phyloP scores from a whole-genome alignment of 1,140 invertebrate species.

The Oncopodura yosiiana region DNA sequence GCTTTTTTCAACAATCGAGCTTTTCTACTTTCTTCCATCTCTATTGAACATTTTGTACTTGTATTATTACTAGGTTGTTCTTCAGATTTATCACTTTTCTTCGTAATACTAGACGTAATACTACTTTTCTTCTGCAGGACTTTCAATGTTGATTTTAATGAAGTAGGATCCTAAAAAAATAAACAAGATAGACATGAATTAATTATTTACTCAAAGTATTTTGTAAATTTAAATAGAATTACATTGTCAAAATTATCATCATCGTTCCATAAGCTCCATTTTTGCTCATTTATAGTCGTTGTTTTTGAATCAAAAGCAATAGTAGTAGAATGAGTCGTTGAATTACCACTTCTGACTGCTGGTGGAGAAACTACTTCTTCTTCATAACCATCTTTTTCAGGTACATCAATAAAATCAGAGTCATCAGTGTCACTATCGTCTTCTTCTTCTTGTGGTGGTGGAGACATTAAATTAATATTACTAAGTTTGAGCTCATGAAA shows the following conservation, averaged over 20 bases:
- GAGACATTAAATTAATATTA: background rate
- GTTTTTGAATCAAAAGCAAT: background rate
- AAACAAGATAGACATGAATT: too few species aligned
- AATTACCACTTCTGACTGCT: too few species aligned
- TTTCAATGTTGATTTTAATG: slow-evolving; percentile 1
- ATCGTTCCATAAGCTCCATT: slow-evolving; percentile 14
- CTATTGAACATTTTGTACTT: background rate
- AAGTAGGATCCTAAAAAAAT: slow-evolving; percentile 20
- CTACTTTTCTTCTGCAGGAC: slow-evolving; percentile 1
- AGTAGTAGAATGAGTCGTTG: too few species aligned
- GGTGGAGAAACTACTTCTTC: slow-evolving; percentile 20
- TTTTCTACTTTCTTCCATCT: slow-evolving; percentile 35
- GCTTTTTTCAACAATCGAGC: slow-evolving; percentile 39
- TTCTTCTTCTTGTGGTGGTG: too few species aligned
- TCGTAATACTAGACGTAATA: too few species aligned
- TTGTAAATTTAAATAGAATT: background rate
- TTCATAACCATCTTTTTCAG: slow-evolving; percentile 43
- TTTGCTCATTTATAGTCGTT: background rate
- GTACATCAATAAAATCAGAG: slow-evolving; percentile 41
- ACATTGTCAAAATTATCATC: slow-evolving; percentile 19
- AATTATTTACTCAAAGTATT: background rate
- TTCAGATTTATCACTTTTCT: background rate
- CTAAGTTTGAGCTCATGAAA: slow-evolving; percentile 27
- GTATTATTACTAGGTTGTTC: background rate
- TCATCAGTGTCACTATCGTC: slow-evolving; percentile 31